Evolutionary conservation across 2,888 invertebrate genomes (phyloP).

Genomic region (Omphaloscelis lunosa): DNA sequence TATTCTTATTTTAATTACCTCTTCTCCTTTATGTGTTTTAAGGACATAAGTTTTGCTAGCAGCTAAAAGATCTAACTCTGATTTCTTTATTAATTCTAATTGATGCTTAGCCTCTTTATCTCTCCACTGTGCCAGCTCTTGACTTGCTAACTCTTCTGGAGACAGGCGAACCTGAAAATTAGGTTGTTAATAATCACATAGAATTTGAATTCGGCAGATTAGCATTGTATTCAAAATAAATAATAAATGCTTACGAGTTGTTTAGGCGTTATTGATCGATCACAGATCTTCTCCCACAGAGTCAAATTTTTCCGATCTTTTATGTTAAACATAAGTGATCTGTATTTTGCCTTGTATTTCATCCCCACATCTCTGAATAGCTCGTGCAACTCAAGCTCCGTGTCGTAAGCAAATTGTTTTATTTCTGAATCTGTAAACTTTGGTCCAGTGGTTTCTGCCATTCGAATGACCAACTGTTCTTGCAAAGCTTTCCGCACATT

Average conservation of each 20-base stretch:
- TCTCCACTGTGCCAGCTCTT: slow-evolving; percentile 98
- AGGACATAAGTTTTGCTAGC: slow-evolving; percentile 95
- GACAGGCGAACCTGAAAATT: slow-evolving; percentile 93
- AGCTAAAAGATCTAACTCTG: slow-evolving; percentile 95
- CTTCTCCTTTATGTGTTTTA: slow-evolving; percentile 98
- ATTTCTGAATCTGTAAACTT: slow-evolving; percentile 91
- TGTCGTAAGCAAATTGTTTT: slow-evolving; percentile 92
- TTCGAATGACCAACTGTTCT: slow-evolving; percentile 84
- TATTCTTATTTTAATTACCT: slow-evolving; percentile 74
- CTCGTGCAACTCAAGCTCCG: slow-evolving; percentile 96
- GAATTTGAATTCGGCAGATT: background rate
- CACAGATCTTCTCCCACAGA: slow-evolving; percentile 95
- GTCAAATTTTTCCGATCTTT: slow-evolving; percentile 97
- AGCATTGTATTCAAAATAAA: slow-evolving; percentile 19
- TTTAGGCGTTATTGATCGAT: slow-evolving; percentile 94
- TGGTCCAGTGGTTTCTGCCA: slow-evolving; percentile 84
- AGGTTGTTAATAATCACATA: background rate
- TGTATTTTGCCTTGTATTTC: slow-evolving; percentile 97
- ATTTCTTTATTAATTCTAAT: slow-evolving; percentile 96
- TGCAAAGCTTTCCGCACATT: slow-evolving; percentile 95
- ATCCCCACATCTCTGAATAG: slow-evolving; percentile 95
- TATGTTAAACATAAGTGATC: slow-evolving; percentile 97
- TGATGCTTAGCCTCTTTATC: slow-evolving; percentile 98
- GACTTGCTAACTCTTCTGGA: slow-evolving; percentile 97
- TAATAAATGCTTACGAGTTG: slow-evolving; percentile 92